phyloP scores from a whole-genome alignment of 2,113 vertebrate species.

The Corythoichthys haematopterus region DNA sequence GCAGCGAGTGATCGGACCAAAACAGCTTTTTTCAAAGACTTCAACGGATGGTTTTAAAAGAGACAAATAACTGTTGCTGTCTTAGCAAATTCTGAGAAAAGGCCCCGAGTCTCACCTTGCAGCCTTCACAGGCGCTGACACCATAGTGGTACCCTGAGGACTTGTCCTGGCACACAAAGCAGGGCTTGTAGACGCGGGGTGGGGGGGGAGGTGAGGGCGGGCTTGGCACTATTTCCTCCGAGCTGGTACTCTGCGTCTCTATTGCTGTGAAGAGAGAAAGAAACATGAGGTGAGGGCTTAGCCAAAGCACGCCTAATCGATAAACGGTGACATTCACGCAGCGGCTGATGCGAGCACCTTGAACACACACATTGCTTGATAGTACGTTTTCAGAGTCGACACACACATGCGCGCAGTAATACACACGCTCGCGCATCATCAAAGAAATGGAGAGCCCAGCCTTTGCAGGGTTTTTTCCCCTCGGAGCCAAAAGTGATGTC shows the following conservation, averaged over 20 bases:
- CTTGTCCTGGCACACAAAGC: slow-evolving; percentile 97
- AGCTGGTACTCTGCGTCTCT: slow-evolving; percentile 97
- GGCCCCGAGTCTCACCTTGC: slow-evolving; percentile 83
- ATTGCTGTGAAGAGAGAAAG: slow-evolving; percentile 74
- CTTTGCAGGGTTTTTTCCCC: slow-evolving; percentile 10
- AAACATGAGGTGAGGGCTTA: slow-evolving; percentile 10
- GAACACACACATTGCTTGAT: slow-evolving; percentile 20
- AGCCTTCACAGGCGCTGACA: slow-evolving; percentile 96
- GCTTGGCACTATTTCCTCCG: slow-evolving; percentile 94
- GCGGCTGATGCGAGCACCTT: slow-evolving; percentile 10
- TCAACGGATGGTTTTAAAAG: slow-evolving; percentile 23
- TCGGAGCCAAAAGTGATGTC: slow-evolving; percentile 13
- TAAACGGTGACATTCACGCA: slow-evolving; percentile 29
- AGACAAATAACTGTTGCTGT: slow-evolving; percentile 33
- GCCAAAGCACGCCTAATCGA: slow-evolving; percentile 37
- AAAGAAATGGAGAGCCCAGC: slow-evolving; percentile 18
- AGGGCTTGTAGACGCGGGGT: slow-evolving; percentile 95
- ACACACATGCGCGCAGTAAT: slow-evolving; percentile 4
- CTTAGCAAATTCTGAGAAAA: slow-evolving; percentile 49
- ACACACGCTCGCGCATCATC: slow-evolving; percentile 12
- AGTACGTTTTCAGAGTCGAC: slow-evolving; percentile 15
- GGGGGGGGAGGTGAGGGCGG: slow-evolving; percentile 91
- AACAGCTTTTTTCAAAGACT: background rate
- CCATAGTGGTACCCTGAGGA: slow-evolving; percentile 98
- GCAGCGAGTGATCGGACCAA: background rate